Evolutionary conservation across 2,888 invertebrate genomes (phyloP).

Genomic region (Venustoraphidia nigricollis): DNA sequence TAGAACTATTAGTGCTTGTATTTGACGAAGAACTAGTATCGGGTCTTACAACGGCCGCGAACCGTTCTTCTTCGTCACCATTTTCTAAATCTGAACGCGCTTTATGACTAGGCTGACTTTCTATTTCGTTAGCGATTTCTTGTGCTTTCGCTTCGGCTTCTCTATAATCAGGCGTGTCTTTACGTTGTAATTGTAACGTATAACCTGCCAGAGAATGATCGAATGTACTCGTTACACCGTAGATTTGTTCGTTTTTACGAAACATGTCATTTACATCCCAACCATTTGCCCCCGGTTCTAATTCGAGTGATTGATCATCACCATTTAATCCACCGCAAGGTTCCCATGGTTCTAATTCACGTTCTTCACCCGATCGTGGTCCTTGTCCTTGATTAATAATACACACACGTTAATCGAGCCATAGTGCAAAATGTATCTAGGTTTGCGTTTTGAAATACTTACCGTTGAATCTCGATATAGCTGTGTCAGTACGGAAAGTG

Average conservation of each 20-base stretch:
- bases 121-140: constrained; percentile 85
- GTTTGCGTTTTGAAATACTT: constrained; percentile 14
- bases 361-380: constrained; percentile 40
- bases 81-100: constrained; percentile 77
- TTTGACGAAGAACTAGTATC: not conserved
- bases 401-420: no score
- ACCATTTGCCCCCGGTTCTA: constrained; percentile 72
- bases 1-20: constrained; percentile 4
- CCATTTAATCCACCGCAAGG: constrained; percentile 39
- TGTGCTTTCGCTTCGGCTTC: constrained; percentile 76
- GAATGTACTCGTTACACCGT: constrained; percentile 86
- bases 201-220: constrained; percentile 85
- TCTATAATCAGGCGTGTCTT: constrained; percentile 72
- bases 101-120: constrained; percentile 67
- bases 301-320: constrained; percentile 43
- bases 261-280: constrained; percentile 98
- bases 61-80: constrained; percentile 79
- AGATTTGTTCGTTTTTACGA: constrained; percentile 76
- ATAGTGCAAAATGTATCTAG: no score
- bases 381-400: constrained; percentile 1
- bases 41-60: constrained; percentile 69
- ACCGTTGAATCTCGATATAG: constrained; percentile 80
- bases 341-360: constrained; percentile 86
- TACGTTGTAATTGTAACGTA: constrained; percentile 72
- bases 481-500: constrained; percentile 77